Evolutionary conservation across 2,888 invertebrate species (phyloP), one percentile per base, ranked within the genome.

Genomic region (Ctena decussata): DNA sequence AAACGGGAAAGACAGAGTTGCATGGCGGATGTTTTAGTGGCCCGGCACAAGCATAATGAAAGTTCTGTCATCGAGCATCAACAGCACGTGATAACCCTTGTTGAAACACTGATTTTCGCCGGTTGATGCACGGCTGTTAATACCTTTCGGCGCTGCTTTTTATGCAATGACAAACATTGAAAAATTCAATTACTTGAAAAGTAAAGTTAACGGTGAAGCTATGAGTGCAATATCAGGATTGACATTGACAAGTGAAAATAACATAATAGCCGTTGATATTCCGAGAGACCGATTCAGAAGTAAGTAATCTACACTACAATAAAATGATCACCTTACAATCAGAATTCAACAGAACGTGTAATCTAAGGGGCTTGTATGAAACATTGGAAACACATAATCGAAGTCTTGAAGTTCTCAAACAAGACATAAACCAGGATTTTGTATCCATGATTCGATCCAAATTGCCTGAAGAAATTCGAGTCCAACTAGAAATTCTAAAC

Each of bases 361-460:
- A 30, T 30, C 60, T 60, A 8, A 60, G 60, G 32, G 27, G 30
- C 18, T 30, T 60, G 18, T 30, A 27, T 27, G 27, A 60, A 6
- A 27, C 27, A 18, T 32, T 76, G 30, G 72, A 83, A 24, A 83
- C 46, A 53, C 84, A 84, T 73, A 44, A 80, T 12, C 24, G 81
- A 30, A 80, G 80, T 37, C 39, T 76, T n/a, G 84, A 77, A 41
- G 77, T 77, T 27, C 44, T 77, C 18, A 37, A 37, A 37, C 77
- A 77, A 65, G 30, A 77, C 37, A 65, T 39, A 30, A 44, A 77
- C 39, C 77, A 77, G 27, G 77, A 77, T 60, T 77, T 77, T 65
- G 77, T 77, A 24, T 60, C 77, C 21, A 39, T 77, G 5, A 41
- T 77, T 11, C 35, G 37, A 41, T 77, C 77, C 5, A 77, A 77